phyloP scores from a whole-genome alignment of 2,797 vertebrate species.

The Arrhamphus sclerolepis region DNA sequence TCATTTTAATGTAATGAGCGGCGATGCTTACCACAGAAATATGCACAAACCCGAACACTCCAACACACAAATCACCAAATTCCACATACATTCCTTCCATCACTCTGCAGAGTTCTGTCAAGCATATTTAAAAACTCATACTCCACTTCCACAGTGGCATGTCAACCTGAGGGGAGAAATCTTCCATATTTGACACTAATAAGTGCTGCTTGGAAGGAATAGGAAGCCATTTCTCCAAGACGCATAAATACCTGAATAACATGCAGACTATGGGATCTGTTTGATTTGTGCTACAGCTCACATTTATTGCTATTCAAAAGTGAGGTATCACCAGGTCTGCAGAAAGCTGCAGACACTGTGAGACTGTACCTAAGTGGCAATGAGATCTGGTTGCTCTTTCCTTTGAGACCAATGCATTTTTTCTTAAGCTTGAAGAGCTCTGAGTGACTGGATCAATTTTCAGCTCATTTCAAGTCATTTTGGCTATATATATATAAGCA shows the following conservation, averaged over 20 bases:
- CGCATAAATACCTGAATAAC: slow-evolving; percentile 70
- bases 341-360: slow-evolving; percentile 16
- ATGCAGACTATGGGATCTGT: slow-evolving; percentile 44
- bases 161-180: slow-evolving; percentile 69
- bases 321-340: slow-evolving; percentile 41
- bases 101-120: slow-evolving; percentile 37
- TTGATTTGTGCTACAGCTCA: slow-evolving; percentile 60
- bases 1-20: slow-evolving; percentile 25
- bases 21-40: slow-evolving; percentile 15
- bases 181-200: slow-evolving; percentile 73
- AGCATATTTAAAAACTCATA: slow-evolving; percentile 63
- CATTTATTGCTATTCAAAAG: slow-evolving; percentile 61
- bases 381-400: slow-evolving; percentile 38
- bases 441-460: slow-evolving; percentile 32
- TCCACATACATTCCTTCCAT: slow-evolving; percentile 17
- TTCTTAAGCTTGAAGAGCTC: slow-evolving; percentile 25
- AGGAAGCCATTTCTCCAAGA: slow-evolving; percentile 51
- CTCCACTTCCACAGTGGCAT: slow-evolving; percentile 55
- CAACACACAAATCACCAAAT: slow-evolving; percentile 24
- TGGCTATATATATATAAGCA: slow-evolving; percentile 30
- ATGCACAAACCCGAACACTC: slow-evolving; percentile 17
- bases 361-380: slow-evolving; percentile 23
- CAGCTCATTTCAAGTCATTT: slow-evolving; percentile 45
- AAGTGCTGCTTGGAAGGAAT: slow-evolving; percentile 57
- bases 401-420: slow-evolving; percentile 65